Evolutionary conservation across 2,113 vertebrate species (phyloP).

Genomic region (Bucco capensis): DNA sequence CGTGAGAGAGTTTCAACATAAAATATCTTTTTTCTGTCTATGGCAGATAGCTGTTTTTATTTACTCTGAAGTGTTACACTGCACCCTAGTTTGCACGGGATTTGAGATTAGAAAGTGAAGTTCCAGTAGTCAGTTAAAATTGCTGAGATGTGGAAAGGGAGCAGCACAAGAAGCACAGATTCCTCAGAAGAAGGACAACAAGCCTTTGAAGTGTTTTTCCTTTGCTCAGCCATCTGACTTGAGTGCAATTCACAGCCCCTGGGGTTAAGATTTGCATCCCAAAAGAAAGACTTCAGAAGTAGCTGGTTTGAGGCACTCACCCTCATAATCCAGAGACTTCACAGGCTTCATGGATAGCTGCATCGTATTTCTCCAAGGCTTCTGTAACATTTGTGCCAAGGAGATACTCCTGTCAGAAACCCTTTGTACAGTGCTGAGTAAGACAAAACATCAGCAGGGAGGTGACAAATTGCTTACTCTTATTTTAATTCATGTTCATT

Average conservation of each 20-base stretch:
- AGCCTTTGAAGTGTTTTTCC: conserved; percentile 63
- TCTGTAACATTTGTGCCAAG: not conserved
- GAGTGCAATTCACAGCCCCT: not conserved
- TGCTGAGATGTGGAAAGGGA: conserved; percentile 35
- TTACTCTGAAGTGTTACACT: not conserved
- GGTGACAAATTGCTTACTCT: conserved; percentile 22
- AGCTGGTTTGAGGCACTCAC: not conserved
- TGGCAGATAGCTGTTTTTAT: not conserved
- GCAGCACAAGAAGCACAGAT: not conserved
- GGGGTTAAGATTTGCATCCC: conserved; percentile 57
- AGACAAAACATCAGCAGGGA: conserved; percentile 15
- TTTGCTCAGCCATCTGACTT: conserved; percentile 36
- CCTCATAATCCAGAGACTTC: not conserved
- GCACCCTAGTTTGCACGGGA: not conserved
- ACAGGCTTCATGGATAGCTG: not conserved
- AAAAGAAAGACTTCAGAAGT: conserved; percentile 45
- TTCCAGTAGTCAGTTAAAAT: conserved; percentile 43
- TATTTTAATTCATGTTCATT: not conserved
- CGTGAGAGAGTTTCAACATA: not conserved
- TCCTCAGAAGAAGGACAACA: conserved; percentile 31
- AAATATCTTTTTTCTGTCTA: not conserved
- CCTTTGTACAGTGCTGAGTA: not conserved
- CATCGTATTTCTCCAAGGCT: not conserved
- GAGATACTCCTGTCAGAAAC: conserved; percentile 13
- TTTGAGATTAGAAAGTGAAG: conserved; percentile 6